phyloP scores from a whole-genome alignment of 2,113 vertebrate species.

The Ia io region DNA sequence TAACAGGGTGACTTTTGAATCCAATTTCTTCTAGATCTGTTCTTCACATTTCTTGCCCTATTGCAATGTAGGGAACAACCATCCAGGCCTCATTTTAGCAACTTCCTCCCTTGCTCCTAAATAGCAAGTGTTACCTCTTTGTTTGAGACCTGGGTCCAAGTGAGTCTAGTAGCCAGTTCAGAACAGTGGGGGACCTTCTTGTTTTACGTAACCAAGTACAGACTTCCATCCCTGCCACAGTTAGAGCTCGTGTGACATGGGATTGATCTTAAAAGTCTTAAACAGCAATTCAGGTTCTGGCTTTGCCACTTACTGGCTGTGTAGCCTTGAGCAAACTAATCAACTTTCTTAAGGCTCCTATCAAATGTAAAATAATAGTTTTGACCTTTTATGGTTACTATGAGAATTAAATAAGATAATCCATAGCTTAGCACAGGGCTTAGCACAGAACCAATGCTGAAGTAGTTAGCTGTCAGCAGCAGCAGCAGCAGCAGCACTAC shows the following conservation, averaged over 20 bases:
- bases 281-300: not conserved
- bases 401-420: constrained; percentile 21
- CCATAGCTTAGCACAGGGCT: not conserved
- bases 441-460: not conserved
- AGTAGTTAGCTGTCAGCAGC: not conserved
- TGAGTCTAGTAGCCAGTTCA: not conserved
- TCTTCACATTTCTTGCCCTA: not conserved
- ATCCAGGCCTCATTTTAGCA: not conserved
- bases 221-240: not conserved
- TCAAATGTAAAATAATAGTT: constrained; percentile 15
- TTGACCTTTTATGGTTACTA: not conserved
- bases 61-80: constrained; percentile 14
- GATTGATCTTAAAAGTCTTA: constrained; percentile 17
- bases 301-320: not conserved
- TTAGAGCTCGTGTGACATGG: not conserved
- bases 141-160: not conserved
- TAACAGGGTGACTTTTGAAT: constrained; percentile 10
- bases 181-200: not conserved
- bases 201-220: not conserved
- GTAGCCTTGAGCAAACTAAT: constrained; percentile 30
- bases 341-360: constrained; percentile 20
- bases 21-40: not conserved
- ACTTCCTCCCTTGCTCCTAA: not conserved
- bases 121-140: not conserved
- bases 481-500: not conserved